phyloP scores from a whole-genome alignment of 2,888 invertebrate species.

The Sinopyrophorus schimmeli region DNA sequence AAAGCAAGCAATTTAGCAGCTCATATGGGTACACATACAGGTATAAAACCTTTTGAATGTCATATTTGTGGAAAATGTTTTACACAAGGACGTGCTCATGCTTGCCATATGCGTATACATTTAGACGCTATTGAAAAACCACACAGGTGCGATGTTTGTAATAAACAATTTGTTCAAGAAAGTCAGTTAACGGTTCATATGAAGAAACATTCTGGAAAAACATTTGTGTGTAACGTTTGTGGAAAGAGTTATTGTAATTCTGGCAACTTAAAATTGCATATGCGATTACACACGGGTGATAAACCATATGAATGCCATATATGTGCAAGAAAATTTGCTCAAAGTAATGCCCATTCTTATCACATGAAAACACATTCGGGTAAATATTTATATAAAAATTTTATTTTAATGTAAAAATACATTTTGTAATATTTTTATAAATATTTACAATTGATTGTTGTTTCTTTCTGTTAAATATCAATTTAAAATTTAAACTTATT shows the following conservation, averaged over 20 bases:
- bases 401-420: neutral
- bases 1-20: slow-evolving; percentile 43
- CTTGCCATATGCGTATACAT: slow-evolving; percentile 44
- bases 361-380: slow-evolving; percentile 42
- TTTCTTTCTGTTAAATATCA: no score
- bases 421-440: no score
- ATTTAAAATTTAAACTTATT: slow-evolving; percentile 8
- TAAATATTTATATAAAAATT: slow-evolving; percentile 6
- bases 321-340: slow-evolving; percentile 41
- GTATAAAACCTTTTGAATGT: slow-evolving; percentile 41
- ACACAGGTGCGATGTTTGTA: slow-evolving; percentile 38
- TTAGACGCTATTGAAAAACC: slow-evolving; percentile 33
- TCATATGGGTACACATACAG: slow-evolving; percentile 44
- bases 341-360: slow-evolving; percentile 39
- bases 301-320: slow-evolving; percentile 44
- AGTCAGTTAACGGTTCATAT: slow-evolving; percentile 38
- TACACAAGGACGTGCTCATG: slow-evolving; percentile 42
- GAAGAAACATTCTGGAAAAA: slow-evolving; percentile 37
- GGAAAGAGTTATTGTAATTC: slow-evolving; percentile 43
- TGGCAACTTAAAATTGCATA: slow-evolving; percentile 38
- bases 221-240: slow-evolving; percentile 40
- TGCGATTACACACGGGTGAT: slow-evolving; percentile 39
- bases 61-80: slow-evolving; percentile 42
- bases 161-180: slow-evolving; percentile 40
- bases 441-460: no score